Evolutionary conservation across 2,888 invertebrate species (phyloP).

Genomic region (Tortricodes alternella): DNA sequence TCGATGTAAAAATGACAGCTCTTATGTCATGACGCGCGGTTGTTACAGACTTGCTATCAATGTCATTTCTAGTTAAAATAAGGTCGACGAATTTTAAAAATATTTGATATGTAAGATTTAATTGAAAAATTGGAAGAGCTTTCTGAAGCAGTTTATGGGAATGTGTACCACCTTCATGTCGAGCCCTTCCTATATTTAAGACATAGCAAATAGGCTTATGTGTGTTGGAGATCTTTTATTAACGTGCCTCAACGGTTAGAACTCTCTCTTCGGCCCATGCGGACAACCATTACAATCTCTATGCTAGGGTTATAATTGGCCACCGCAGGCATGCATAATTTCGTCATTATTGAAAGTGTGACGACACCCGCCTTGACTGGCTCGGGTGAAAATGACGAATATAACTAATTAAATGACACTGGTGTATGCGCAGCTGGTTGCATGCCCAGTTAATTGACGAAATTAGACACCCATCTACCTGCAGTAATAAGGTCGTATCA

Average conservation of each 20-base stretch:
- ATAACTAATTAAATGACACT: constrained; percentile 26
- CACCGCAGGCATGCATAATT: constrained; percentile 30
- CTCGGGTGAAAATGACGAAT: constrained; percentile 28
- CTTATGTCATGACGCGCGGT: not conserved
- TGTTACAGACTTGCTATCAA: constrained; percentile 1
- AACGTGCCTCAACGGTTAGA: constrained; percentile 17
- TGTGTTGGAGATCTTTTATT: constrained; percentile 2
- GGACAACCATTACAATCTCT: constrained; percentile 24
- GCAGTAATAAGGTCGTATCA: constrained; percentile 24
- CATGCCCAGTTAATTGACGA: constrained; percentile 29
- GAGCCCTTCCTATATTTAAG: not conserved
- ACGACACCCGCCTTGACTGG: constrained; percentile 23
- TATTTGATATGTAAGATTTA: too few relatives aligned
- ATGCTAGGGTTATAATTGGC: constrained; percentile 31
- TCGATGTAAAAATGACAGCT: not conserved
- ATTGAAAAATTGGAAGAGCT: not conserved
- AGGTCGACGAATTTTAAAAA: not conserved
- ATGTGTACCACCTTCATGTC: too few relatives aligned
- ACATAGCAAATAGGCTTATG: not conserved
- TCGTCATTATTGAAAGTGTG: constrained; percentile 31
- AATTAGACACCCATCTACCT: constrained; percentile 24
- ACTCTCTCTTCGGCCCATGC: constrained; percentile 29
- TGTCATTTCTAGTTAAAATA: not conserved
- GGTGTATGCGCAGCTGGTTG: constrained; percentile 2
- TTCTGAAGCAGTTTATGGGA: too few relatives aligned